Evolutionary conservation across 64 coral and sea anemone genomes (phyloP), one percentile per base, ranked within the genome.

Genomic region (Hydrozoanthus tunicans): DNA sequence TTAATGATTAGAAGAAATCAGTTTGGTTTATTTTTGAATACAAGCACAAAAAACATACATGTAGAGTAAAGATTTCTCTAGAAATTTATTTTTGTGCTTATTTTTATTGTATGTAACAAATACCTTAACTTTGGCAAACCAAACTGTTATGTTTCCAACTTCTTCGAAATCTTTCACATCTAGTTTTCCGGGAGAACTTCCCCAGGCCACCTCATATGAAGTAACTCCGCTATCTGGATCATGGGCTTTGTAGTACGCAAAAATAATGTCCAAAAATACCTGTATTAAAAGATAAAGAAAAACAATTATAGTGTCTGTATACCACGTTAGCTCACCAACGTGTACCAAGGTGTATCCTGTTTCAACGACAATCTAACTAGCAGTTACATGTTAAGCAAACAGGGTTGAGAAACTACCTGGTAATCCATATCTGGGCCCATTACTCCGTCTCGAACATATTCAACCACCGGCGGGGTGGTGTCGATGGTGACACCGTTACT

Each of bases 151-250:
- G 23, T 94, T 94, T 11, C 53, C 90, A 7, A 94, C 89, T 70
- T 91, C 93, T 74, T 94, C 93, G 13, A 78, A 94, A 6, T 90
- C 89, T 17, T 24, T 66, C n/a, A 94, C 57, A 53, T 94, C 81
- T 56, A 26, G 70, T 27, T 81, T 9, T 23, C 72, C 81, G 43
- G 93, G 93, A 6, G 59, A 56, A 15, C 90, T 91, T 86, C 90
- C 93, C 93, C 93, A 94, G 51, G 89, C 93, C 13, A 94, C 59
- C 9, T 94, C 93, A 26, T 91, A 94, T 59, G 93, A 81, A 62
- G 81, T 94, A 53, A 94, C 82, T 26, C 81, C 66, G 78, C 93
- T 94, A 2, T 94, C 93, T 12, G 81, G 82, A 24, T 94, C 93
- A 20, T n/a, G 59, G 43, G 93, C 93, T 8, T n/a, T 56, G 23